Evolutionary conservation across 1,140 invertebrate genomes (phyloP), one percentile per base, ranked within the genome.

Genomic region (Penaeus japonicus): DNA sequence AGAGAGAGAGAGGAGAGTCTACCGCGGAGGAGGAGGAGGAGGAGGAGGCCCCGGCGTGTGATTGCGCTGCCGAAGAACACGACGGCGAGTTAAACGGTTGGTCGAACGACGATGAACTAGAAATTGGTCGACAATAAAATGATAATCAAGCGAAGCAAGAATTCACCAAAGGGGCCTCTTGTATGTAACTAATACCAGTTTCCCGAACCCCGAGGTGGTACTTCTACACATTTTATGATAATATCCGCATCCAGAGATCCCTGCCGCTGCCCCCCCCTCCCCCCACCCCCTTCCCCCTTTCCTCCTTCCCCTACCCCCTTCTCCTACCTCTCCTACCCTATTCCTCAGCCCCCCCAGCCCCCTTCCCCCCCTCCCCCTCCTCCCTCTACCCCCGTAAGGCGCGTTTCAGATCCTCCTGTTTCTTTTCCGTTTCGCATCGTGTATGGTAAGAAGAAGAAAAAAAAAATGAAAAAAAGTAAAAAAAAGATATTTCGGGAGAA

Each of bases 81-180:
- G 65, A 20, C 17, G 65, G 65, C 35, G 39, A 47, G 39, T 10
- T 12, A 0, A 7, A 10, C 5, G 5, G 39, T 10, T 7, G 32
- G 10, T 24, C 81, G 55, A 62, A 87, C 32, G 77, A 87, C 77
- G 77, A 87, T 80, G 75, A 87, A 87, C 80, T 77, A 22, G 80
- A 88, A 83, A 88, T 88, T 88, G 86, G 86, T 47, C 80, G 78
- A 88, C 86, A 88, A 83, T 88, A 88, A 88, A 88, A 88, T 70
- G 65, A 88, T 88, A 88, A 88, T 84, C 80, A 65, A 75, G 73
- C 30, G 84, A 47, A 54, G 75, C 53, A 53, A 78, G 86, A 88
- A 88, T 88, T 84, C 80, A 83, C 30, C 86, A n/a, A 54, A 77
- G 65, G 77, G 78, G 79, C 62, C 86, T 82, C 86, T 55, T 27